These are phyloP conservation scores for Myanophis thanlyinensis DNA, from an alignment of 2,113 vertebrate species.

Conservation along the genomic window DNA sequence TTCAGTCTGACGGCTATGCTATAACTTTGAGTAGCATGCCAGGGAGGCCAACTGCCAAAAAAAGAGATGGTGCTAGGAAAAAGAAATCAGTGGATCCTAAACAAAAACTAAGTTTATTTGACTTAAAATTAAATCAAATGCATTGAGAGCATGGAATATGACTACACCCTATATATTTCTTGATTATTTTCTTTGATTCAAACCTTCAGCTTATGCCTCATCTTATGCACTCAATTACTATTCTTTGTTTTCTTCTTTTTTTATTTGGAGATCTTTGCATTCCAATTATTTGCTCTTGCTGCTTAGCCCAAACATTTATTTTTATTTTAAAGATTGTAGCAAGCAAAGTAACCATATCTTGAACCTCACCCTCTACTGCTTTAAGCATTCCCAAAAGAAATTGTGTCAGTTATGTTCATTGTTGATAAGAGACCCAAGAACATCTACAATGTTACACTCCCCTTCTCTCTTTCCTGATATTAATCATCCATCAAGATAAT, in stretches of 20 bases:
- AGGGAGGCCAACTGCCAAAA: too few species aligned
- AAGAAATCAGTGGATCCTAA: too few species aligned
- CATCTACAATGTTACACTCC: not conserved
- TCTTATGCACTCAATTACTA: not conserved
- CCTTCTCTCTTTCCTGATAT: not conserved
- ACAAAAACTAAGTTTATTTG: too few species aligned
- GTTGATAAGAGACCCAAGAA: not conserved
- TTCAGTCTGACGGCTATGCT: not conserved
- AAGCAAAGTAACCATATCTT: not conserved
- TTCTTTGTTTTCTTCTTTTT: not conserved
- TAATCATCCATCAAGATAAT: not conserved
- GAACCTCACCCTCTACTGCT: not conserved
- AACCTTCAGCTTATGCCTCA: not conserved
- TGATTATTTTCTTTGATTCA: not conserved
- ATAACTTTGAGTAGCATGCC: too few species aligned
- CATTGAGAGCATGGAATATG: too few species aligned
- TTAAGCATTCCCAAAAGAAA: not conserved
- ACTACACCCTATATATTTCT: not conserved
- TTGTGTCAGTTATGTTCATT: not conserved
- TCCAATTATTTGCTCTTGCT: not conserved
- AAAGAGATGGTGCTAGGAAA: not conserved
- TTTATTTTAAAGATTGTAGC: not conserved
- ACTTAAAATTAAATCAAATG: too few species aligned
- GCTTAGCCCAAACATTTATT: not conserved
- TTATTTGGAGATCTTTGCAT: not conserved